These are phyloP conservation scores for Pantherophis alleghaniensis DNA, from an alignment of 2,797 vertebrate species.

Conservation along the genomic window DNA sequence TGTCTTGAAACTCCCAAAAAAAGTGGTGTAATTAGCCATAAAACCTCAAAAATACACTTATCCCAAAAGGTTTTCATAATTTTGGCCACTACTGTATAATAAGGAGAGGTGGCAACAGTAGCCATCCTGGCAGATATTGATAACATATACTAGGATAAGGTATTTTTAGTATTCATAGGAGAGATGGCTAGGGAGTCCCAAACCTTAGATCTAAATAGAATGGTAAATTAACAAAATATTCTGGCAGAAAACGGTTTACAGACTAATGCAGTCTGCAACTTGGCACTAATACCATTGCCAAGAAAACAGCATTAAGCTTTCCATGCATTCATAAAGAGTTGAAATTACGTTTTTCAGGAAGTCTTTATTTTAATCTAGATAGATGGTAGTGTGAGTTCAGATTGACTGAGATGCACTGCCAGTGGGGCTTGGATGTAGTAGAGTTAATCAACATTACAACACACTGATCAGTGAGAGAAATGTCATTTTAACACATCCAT, in stretches of 20 bases:
- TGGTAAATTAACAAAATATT: background rate
- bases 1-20: too few relatives aligned
- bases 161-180: background rate
- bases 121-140: background rate
- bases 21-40: too few relatives aligned
- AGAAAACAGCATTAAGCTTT: background rate
- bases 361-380: background rate
- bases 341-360: background rate
- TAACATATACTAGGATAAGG: background rate
- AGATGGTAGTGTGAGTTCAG: background rate
- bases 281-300: background rate
- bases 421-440: background rate
- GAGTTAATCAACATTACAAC: background rate
- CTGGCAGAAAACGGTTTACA: background rate
- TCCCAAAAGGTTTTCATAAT: too few relatives aligned
- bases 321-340: background rate
- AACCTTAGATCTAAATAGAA: background rate
- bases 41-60: too few relatives aligned
- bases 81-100: background rate
- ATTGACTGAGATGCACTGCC: background rate
- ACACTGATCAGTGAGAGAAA: background rate
- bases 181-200: background rate
- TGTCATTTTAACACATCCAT: background rate
- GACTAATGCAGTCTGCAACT: background rate
- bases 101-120: background rate